Conservation (phyloP, 2,888 invertebrate genomes). For the Didymodactylos carnosus region DNA sequence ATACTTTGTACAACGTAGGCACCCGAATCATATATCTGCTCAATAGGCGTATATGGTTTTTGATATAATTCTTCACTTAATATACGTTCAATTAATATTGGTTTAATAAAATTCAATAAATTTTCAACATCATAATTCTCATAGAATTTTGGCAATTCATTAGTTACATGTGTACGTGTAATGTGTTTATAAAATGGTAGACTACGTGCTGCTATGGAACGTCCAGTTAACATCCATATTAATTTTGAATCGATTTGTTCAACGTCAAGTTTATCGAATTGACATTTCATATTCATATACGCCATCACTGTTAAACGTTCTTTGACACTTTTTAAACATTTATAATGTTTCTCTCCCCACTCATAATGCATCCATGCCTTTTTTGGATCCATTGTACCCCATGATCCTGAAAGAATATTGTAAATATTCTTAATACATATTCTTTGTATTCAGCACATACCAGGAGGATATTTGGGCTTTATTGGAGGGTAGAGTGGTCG, state of each 20-base stretch:
- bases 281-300: conserved; percentile 5
- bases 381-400: conserved; percentile 1
- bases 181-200: conserved; percentile 51
- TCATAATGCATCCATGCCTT: conserved; percentile 9
- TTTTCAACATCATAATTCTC: conserved; percentile 35
- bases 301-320: conserved; percentile 10
- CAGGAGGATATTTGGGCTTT: conserved; percentile 8
- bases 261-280: conserved; percentile 10
- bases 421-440: too few relatives aligned
- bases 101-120: conserved; percentile 37
- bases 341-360: conserved; percentile 8
- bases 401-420: background rate
- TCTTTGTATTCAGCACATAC: background rate
- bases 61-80: conserved; percentile 15
- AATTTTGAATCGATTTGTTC: background rate
- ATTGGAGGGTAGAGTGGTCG: conserved; percentile 7
- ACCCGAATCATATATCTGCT: background rate
- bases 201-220: conserved; percentile 21
- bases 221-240: background rate
- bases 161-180: conserved; percentile 54
- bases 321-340: conserved; percentile 6
- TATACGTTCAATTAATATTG: conserved; percentile 46
- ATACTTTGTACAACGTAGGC: background rate
- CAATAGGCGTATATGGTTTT: background rate
- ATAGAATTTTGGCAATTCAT: conserved; percentile 45